phyloP scores from a whole-genome alignment of 2,888 invertebrate species.

The Acrocera orbiculus region DNA sequence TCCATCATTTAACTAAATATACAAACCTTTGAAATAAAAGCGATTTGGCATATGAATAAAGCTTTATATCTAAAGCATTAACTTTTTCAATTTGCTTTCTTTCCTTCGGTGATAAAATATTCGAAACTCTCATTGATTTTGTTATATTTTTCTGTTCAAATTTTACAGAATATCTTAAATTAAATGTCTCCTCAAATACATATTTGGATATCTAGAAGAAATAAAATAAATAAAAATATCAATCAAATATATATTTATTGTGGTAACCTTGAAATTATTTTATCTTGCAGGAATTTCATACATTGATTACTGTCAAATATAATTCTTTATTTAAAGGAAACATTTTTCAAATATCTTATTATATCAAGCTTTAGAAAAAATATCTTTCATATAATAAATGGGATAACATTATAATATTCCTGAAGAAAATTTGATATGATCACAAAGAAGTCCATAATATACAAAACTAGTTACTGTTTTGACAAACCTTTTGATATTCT shows the following conservation, averaged over 20 bases:
- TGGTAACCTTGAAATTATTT: too few species aligned
- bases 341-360: too few species aligned
- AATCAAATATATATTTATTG: not conserved
- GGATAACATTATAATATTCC: too few species aligned
- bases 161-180: constrained; percentile 71
- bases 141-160: constrained; percentile 89
- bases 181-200: constrained; percentile 87
- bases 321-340: too few species aligned
- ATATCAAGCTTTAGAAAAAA: too few species aligned
- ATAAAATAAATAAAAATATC: not conserved
- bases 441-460: too few species aligned
- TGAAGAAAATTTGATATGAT: too few species aligned
- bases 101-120: constrained; percentile 56
- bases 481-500: constrained; percentile 78
- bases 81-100: constrained; percentile 55
- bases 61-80: constrained; percentile 78
- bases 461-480: too few species aligned
- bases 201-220: constrained; percentile 62
- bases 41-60: constrained; percentile 84
- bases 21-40: constrained; percentile 58
- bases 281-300: too few species aligned
- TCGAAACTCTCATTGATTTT: constrained; percentile 65
- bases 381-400: too few species aligned
- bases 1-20: too few species aligned
- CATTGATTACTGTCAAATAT: too few species aligned